Conservation (phyloP, 2,888 invertebrate species). For the Diplolepis rosae region DNA sequence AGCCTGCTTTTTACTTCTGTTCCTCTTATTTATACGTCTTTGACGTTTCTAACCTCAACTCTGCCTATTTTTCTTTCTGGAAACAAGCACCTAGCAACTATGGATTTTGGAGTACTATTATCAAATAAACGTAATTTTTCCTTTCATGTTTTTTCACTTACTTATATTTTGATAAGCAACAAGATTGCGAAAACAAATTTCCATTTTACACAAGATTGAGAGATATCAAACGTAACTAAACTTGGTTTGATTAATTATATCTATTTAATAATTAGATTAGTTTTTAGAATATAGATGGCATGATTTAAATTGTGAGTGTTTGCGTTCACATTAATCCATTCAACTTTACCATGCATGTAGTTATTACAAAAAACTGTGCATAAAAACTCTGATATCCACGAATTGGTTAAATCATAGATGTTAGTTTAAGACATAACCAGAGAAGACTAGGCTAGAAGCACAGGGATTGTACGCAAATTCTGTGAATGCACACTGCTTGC, state of each 20-base stretch:
- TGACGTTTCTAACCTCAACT: neutral
- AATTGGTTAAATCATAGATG: conserved; percentile 41
- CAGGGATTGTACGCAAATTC: conserved; percentile 46
- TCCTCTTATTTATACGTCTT: neutral
- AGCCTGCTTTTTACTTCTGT: neutral
- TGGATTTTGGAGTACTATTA: no score
- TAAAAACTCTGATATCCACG: conserved; percentile 2
- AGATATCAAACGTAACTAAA: neutral
- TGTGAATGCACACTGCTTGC: conserved; percentile 40
- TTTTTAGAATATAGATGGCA: neutral
- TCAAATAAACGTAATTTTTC: no score
- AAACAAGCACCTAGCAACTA: neutral
- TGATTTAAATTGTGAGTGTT: conserved; percentile 29
- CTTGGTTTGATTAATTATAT: neutral
- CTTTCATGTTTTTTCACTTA: neutral
- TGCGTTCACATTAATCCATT: conserved; percentile 2
- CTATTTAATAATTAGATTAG: neutral
- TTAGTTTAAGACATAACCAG: conserved; percentile 69
- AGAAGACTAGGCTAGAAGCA: conserved; percentile 69
- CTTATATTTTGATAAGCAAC: neutral
- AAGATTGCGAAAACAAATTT: neutral
- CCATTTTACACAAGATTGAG: neutral
- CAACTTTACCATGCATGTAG: neutral
- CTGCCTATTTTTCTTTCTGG: neutral
- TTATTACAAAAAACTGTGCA: neutral